Percentiles rank a stretch among this genome's conserved stretches.
Evolutionary conservation across 2,888 invertebrate genomes (phyloP).

Genomic region (Cantharis nigra): DNA sequence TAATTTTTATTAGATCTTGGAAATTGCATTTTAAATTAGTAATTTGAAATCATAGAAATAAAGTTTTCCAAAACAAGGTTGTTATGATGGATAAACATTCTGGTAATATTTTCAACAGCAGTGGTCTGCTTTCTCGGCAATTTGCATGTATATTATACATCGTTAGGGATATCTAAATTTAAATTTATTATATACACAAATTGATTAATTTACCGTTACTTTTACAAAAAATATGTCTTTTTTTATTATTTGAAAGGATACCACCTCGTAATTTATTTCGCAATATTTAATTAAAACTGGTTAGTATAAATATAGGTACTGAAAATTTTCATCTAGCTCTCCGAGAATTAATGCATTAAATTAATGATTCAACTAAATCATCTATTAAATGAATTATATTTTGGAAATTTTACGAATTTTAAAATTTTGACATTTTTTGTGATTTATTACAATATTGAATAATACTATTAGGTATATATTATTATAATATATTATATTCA

Average conservation of each 20-base stretch:
- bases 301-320: neutral
- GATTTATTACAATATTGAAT: too few species aligned
- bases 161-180: conserved; percentile 19
- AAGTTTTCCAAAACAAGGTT: neutral
- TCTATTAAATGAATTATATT: too few species aligned
- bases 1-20: neutral
- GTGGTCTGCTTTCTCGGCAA: conserved; percentile 3
- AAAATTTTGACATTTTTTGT: too few species aligned
- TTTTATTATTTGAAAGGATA: neutral
- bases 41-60: neutral
- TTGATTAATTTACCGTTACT: neutral
- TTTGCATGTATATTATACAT: conserved; percentile 6
- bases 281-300: neutral
- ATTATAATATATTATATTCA: too few species aligned
- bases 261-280: neutral
- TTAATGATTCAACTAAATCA: too few species aligned
- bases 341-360: too few species aligned
- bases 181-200: conserved; percentile 19
- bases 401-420: too few species aligned
- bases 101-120: conserved; percentile 1
- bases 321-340: too few species aligned
- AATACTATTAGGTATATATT: too few species aligned
- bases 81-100: conserved; percentile 5
- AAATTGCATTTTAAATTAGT: neutral
- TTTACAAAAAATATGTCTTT: neutral